Evolutionary conservation across 2,888 invertebrate species (phyloP).

Genomic region (Rhabditoides inermis): DNA sequence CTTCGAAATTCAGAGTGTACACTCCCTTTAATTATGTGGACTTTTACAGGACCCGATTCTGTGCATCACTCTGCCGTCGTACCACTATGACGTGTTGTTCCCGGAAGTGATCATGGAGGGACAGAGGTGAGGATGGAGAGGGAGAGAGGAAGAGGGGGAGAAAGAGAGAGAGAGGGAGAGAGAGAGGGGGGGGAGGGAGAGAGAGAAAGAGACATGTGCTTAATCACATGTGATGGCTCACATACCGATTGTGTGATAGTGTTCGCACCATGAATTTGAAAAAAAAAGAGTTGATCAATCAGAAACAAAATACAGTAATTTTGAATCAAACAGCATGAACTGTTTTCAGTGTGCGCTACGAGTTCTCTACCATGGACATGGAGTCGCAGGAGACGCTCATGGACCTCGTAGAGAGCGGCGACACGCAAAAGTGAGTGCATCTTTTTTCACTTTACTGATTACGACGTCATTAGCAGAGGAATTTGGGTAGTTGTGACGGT

Average conservation of each 20-base stretch:
- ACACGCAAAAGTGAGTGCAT: slow-evolving; percentile 12
- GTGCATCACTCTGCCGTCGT: slow-evolving; percentile 35
- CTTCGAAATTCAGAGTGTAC: no score
- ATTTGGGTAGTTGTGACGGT: no score
- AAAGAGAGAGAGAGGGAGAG: no score
- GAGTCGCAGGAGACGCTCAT: slow-evolving; percentile 51
- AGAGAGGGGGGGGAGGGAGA: slow-evolving; percentile 2
- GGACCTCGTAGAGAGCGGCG: slow-evolving; percentile 52
- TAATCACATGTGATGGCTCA: no score
- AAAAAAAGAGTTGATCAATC: no score
- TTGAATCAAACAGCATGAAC: no score
- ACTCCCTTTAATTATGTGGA: no score
- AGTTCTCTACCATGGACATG: slow-evolving; percentile 50
- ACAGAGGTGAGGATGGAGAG: slow-evolving; percentile 16
- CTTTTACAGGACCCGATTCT: slow-evolving; percentile 37
- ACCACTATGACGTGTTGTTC: slow-evolving; percentile 36
- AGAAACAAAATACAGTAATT: no score
- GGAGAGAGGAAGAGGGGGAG: slow-evolving; percentile 2
- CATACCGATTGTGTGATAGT: no score
- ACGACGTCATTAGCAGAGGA: no score
- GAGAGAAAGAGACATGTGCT: no score
- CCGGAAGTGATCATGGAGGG: slow-evolving; percentile 23
- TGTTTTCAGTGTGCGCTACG: slow-evolving; percentile 21
- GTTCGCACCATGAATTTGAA: no score
- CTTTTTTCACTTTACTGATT: neutral